Evolutionary conservation across 2,797 vertebrate species (phyloP).

Genomic region (Arrhamphus sclerolepis): DNA sequence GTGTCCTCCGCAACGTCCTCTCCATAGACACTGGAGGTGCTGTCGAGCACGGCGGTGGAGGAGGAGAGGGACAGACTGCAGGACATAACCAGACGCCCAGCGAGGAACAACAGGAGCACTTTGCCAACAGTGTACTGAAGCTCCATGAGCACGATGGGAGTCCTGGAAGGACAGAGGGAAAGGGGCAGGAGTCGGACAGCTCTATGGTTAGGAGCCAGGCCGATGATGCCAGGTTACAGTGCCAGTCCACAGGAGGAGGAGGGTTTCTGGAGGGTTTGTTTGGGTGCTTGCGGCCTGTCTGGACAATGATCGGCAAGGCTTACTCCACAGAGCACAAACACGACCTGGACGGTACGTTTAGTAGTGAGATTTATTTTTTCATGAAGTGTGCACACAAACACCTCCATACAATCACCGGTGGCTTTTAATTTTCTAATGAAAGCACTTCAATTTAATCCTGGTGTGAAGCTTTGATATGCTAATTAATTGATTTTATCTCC

Average conservation of each 20-base stretch:
- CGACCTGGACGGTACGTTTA: conserved; percentile 84
- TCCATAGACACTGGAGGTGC: conserved; percentile 84
- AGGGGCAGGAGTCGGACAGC: conserved; percentile 65
- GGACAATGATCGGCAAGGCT: conserved; percentile 97
- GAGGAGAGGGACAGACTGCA: conserved; percentile 57
- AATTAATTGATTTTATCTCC: conserved; percentile 57
- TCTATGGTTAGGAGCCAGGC: conserved; percentile 75
- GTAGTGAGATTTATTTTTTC: conserved; percentile 11
- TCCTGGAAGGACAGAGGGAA: conserved; percentile 66
- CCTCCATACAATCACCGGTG: conserved; percentile 11
- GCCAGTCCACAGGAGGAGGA: conserved; percentile 84
- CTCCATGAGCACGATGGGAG: conserved; percentile 85
- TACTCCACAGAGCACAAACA: conserved; percentile 96
- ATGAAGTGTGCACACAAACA: conserved; percentile 1
- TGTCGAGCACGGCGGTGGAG: conserved; percentile 61
- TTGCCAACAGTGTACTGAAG: conserved; percentile 88
- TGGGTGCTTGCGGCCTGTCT: conserved; percentile 92
- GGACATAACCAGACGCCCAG: conserved; percentile 82
- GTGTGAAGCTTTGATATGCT: conserved; percentile 55
- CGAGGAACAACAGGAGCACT: conserved; percentile 84
- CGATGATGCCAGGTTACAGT: conserved; percentile 82
- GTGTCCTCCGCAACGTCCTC: conserved; percentile 90
- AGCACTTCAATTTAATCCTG: conserved; percentile 41
- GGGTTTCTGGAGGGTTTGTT: conserved; percentile 95
- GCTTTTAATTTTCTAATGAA: conserved; percentile 36